Percentiles rank a stretch among this genome's conserved stretches.
These are phyloP conservation scores for Folsomia candida DNA, from an alignment of 2,888 invertebrate species.

Conservation along the genomic window DNA sequence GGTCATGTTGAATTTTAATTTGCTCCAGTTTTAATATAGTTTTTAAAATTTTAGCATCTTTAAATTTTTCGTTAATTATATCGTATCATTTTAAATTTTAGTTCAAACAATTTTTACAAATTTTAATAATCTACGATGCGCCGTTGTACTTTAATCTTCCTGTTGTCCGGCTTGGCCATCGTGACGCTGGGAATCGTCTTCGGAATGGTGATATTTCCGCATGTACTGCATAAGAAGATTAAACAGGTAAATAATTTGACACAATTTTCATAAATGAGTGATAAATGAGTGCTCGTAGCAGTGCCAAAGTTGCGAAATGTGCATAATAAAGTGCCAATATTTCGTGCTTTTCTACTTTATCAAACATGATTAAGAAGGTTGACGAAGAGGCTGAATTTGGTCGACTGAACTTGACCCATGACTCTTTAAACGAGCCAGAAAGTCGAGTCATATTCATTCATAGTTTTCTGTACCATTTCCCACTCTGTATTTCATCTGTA, in stretches of 20 bases:
- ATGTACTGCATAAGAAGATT: constrained; percentile 11
- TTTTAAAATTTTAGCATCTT: no score
- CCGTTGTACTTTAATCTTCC: not conserved
- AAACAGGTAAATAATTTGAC: constrained; percentile 18
- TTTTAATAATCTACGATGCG: not conserved
- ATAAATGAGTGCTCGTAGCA: not conserved
- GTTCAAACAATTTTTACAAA: not conserved
- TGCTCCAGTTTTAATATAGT: no score
- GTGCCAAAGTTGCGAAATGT: no score
- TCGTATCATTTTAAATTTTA: not conserved
- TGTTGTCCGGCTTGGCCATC: constrained; percentile 3
- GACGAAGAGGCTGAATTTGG: not conserved
- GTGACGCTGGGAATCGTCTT: not conserved
- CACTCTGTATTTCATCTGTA: no score
- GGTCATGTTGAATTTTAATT: no score
- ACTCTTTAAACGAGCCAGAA: no score
- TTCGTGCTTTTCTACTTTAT: not conserved
- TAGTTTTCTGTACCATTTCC: no score
- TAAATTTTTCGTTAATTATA: no score
- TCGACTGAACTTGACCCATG: not conserved
- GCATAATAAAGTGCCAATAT: no score
- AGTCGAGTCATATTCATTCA: no score
- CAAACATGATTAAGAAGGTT: not conserved
- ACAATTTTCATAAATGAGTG: not conserved
- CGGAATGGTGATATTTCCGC: constrained; percentile 11